These are phyloP conservation scores for Melanogrammus aeglefinus DNA, from an alignment of 2,797 vertebrate genomes.

Conservation along the genomic window DNA sequence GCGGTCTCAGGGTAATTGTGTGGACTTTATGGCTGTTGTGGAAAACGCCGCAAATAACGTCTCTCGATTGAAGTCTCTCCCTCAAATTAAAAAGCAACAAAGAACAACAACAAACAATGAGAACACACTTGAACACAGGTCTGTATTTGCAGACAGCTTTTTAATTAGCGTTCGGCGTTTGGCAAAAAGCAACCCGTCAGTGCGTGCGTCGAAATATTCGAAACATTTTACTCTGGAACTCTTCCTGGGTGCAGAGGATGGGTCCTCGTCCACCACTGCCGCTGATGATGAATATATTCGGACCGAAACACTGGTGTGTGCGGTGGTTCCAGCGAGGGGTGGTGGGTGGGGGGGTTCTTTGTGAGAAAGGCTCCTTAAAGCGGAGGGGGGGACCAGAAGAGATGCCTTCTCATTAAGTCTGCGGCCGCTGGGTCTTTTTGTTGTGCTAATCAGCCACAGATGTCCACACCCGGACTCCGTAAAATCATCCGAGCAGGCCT, in stretches of 20 bases:
- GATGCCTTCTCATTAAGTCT: constrained; percentile 67
- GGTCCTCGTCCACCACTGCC: neutral
- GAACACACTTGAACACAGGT: neutral
- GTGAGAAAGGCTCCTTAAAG: neutral
- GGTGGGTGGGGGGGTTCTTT: neutral
- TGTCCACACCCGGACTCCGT: constrained; percentile 74
- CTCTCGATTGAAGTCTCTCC: neutral
- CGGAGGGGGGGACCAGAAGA: neutral
- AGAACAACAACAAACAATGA: neutral
- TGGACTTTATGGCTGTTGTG: neutral
- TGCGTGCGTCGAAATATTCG: too few relatives aligned
- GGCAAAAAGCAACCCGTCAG: too few relatives aligned
- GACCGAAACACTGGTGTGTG: neutral
- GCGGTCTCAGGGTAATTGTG: neutral
- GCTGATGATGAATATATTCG: neutral
- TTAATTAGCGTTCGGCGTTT: neutral
- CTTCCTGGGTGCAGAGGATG: neutral
- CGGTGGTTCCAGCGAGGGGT: neutral
- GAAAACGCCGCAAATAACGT: neutral
- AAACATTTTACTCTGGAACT: neutral
- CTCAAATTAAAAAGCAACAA: neutral
- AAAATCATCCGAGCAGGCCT: constrained; percentile 68
- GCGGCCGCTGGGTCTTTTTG: constrained; percentile 65
- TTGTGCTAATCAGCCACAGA: constrained; percentile 80
- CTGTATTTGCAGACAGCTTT: neutral